These are phyloP conservation scores for Xenopus petersii DNA, from an alignment of 2,797 vertebrate genomes.

Conservation along the genomic window DNA sequence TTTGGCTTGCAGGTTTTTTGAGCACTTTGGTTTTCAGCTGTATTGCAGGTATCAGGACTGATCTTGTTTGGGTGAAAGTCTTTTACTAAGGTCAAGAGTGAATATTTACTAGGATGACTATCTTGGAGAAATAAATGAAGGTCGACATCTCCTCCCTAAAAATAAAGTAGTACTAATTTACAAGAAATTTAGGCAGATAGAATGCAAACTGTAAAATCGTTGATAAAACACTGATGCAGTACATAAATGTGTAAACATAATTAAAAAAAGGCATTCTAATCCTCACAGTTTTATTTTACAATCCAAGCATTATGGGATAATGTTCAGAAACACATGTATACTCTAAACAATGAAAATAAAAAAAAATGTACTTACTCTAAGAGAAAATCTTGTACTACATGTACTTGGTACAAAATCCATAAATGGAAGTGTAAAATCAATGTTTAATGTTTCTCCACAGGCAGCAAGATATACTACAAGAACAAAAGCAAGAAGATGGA, in stretches of 20 bases:
- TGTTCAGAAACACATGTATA: neutral
- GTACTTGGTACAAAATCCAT: constrained; percentile 91
- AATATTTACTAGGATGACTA: constrained; percentile 94
- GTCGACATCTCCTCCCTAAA: constrained; percentile 88
- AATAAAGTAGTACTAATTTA: constrained; percentile 27
- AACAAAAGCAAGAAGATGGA: constrained; percentile 36
- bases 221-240: too few relatives aligned
- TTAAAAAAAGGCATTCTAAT: too few relatives aligned
- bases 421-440: constrained; percentile 94
- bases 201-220: too few relatives aligned
- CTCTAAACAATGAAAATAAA: neutral
- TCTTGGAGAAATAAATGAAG: constrained; percentile 92
- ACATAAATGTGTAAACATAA: too few relatives aligned
- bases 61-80: constrained; percentile 85
- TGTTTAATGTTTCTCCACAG: constrained; percentile 93
- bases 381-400: constrained; percentile 87
- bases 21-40: constrained; percentile 77
- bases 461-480: constrained; percentile 91
- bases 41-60: constrained; percentile 76
- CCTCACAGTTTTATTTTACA: too few relatives aligned
- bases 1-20: constrained; percentile 81
- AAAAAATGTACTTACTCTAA: constrained; percentile 74
- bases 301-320: too few relatives aligned
- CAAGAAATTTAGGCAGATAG: too few relatives aligned
- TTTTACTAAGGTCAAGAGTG: constrained; percentile 89